Base-by-base conservation (phyloP, 2,113 vertebrate species). In the Eulemur rufifrons region DNA sequence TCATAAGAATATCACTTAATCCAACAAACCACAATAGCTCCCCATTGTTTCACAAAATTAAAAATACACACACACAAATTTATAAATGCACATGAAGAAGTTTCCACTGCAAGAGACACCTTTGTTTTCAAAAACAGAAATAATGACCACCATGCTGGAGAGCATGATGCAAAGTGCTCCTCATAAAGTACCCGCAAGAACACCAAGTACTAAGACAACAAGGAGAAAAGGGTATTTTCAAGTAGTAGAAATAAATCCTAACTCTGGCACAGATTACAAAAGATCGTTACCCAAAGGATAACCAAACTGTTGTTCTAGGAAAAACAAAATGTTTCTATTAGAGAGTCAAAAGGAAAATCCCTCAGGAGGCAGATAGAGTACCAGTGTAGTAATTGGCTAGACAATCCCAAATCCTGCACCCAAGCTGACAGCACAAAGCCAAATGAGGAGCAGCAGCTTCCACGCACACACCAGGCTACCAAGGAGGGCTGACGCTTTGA, bases 71-170 rank as follows among this genome's bases (percentile, higher is more conserved):
- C 15, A 61, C 29, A 93, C 74, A 81, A 76, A 86, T 59, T 85
- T 63, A 77, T 82, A 39, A 87, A 86, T 81, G 47, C 39, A 86
- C n/a, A 84, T 17, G 56, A 92, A 95, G 78, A 95, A 54, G n/a
- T 73, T 50, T 71, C 52, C 17, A 12, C 59, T 90, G 20, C 17
- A 77, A 85, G 68, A 93, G 95, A 90, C 15, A 77, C 2, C 47
- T 96, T 93, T 73, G 83, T 93, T 97, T 94, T 93, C 86, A 81
- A 84, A 95, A 73, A 50, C 45, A 93, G 83, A 94, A 89, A 88
- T 56, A 61, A 96, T 63, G 52, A 39, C 91, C 82, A n/a, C 66
- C 42, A 84, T 39, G 56, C 54, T 74, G 23, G 18, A 87, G 37
- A 91, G 64, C 64, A 83, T 56, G 83, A 91, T 32, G 2, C 39